A percentile compares a stretch with the other conserved stretches of the same genome.
These are phyloP conservation scores for Falco rusticolus DNA, from an alignment of 2,797 vertebrate species.

Conservation along the genomic window DNA sequence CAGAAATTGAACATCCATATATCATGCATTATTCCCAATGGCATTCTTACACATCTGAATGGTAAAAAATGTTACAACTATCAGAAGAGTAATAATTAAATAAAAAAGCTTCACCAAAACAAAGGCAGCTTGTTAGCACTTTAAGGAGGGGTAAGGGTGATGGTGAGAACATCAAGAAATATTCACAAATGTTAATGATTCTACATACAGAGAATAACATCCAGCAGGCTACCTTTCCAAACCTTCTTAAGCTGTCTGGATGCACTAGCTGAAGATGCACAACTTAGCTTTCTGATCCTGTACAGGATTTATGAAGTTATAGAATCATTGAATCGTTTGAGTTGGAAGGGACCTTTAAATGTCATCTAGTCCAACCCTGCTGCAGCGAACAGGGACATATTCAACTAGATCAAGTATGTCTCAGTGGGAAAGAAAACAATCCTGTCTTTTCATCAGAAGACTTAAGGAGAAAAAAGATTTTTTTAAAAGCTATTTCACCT, in stretches of 20 bases:
- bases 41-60: background rate
- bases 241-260: background rate
- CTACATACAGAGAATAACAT: background rate
- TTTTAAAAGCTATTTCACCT: background rate
- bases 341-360: background rate
- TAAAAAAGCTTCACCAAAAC: background rate
- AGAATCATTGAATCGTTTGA: background rate
- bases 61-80: background rate
- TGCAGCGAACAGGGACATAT: background rate
- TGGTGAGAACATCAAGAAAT: background rate
- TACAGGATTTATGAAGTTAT: background rate
- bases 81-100: background rate
- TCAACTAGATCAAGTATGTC: background rate
- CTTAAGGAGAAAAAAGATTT: background rate
- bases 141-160: background rate
- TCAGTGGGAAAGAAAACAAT: background rate
- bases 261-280: background rate
- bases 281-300: background rate
- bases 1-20: background rate
- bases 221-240: background rate
- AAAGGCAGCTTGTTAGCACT: background rate
- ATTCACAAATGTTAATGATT: background rate
- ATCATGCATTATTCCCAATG: background rate
- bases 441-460: background rate
- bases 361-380: background rate